These are phyloP conservation scores for Syngnathus scovelli DNA, from an alignment of 2,113 vertebrate species.

Conservation along the genomic window DNA sequence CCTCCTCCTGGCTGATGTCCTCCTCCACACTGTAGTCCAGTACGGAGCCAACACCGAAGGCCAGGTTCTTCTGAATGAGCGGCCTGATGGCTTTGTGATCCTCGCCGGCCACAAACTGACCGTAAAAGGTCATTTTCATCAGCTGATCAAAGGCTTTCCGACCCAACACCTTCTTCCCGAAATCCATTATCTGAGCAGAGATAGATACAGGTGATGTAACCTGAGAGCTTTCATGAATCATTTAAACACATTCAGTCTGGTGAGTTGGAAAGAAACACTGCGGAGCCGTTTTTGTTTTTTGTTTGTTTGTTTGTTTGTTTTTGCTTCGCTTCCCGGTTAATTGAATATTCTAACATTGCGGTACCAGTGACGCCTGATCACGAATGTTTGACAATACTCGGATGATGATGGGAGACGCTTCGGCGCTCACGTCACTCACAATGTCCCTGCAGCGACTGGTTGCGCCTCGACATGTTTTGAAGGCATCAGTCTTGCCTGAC, in stretches of 20 bases:
- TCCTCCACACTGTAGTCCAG: constrained; percentile 87
- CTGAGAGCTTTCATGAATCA: background rate
- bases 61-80: constrained; percentile 76
- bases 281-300: background rate
- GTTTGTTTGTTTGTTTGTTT: background rate
- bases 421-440: background rate
- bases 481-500: background rate
- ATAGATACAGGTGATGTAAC: background rate
- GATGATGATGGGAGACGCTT: background rate
- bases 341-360: background rate
- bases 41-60: constrained; percentile 83
- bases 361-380: background rate
- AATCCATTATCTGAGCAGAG: constrained; percentile 69
- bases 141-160: constrained; percentile 74
- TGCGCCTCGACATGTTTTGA: constrained; percentile 6
- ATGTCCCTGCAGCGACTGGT: background rate
- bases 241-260: background rate
- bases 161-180: constrained; percentile 75
- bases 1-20: constrained; percentile 74
- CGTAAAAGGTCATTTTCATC: constrained; percentile 94
- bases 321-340: background rate
- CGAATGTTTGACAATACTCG: background rate
- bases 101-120: constrained; percentile 91
- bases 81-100: constrained; percentile 82
- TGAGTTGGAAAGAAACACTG: background rate